Evolutionary conservation across 2,888 invertebrate species (phyloP).

Genomic region (Lottia gigantea): DNA sequence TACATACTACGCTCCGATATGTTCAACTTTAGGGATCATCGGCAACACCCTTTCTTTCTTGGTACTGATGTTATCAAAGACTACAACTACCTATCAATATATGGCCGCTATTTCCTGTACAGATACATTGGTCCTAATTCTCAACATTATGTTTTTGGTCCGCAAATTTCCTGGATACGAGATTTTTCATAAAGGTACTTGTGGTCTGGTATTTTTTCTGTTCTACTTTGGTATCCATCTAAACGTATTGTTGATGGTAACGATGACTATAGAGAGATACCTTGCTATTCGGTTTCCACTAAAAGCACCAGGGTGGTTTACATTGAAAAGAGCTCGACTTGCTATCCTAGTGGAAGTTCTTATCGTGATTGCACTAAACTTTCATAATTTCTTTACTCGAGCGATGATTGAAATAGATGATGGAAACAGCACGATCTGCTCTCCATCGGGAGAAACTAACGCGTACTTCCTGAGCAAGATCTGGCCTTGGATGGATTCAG

Average conservation of each 20-base stretch:
- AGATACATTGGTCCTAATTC: slow-evolving; percentile 26
- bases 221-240: slow-evolving; percentile 27
- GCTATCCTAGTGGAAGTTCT: slow-evolving; percentile 16
- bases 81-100: slow-evolving; percentile 25
- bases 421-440: slow-evolving; percentile 10
- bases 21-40: slow-evolving; percentile 21
- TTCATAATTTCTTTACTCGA: slow-evolving; percentile 21
- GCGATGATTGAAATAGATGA: slow-evolving; percentile 16
- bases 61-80: slow-evolving; percentile 17
- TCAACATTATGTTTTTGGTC: slow-evolving; percentile 26
- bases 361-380: slow-evolving; percentile 17
- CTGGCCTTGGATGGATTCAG: slow-evolving; percentile 28
- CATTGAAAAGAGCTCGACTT: slow-evolving; percentile 7
- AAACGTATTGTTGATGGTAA: slow-evolving; percentile 23
- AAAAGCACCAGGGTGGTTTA: slow-evolving; percentile 19
- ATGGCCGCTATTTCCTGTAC: slow-evolving; percentile 24
- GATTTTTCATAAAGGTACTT: slow-evolving; percentile 19
- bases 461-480: slow-evolving; percentile 1
- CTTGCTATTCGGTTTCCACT: slow-evolving; percentile 27
- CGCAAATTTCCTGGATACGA: slow-evolving; percentile 28
- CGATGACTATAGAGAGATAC: slow-evolving; percentile 30
- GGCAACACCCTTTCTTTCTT: slow-evolving; percentile 27
- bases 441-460: slow-evolving; percentile 7
- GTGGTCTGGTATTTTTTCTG: slow-evolving; percentile 24
- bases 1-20: slow-evolving; percentile 18